These are phyloP conservation scores for Oreamnos americanus DNA, from an alignment of 2,113 vertebrate species.

Conservation along the genomic window DNA sequence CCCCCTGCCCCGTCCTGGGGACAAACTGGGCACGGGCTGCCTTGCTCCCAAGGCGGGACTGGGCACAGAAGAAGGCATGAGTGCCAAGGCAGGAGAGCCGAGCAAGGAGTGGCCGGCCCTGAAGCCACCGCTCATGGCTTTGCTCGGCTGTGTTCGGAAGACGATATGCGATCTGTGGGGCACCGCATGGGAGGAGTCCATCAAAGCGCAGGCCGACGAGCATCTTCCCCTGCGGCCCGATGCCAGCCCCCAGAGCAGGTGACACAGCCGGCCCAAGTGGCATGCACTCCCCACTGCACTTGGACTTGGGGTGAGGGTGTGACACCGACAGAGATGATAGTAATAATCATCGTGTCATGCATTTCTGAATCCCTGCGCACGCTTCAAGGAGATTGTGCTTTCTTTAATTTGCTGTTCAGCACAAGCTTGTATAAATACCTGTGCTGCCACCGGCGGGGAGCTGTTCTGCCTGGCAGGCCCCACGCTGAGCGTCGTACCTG, in stretches of 20 bases:
- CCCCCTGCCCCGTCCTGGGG: not conserved
- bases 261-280: too few relatives aligned
- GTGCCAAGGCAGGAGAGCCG: not conserved
- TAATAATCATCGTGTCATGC: not conserved
- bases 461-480: not conserved
- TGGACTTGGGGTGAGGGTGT: not conserved
- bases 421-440: not conserved
- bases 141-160: not conserved
- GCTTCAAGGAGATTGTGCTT: not conserved
- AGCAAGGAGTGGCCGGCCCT: not conserved
- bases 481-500: not conserved
- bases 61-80: not conserved
- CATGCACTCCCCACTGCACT: not conserved
- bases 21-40: not conserved
- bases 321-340: too few relatives aligned
- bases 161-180: not conserved
- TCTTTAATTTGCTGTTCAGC: not conserved
- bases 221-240: not conserved
- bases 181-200: not conserved
- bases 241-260: not conserved
- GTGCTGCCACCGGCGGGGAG: rapidly evolving
- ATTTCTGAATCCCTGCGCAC: not conserved
- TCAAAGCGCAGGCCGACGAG: rapidly evolving
- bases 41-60: rapidly evolving
- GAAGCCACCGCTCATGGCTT: not conserved